phyloP scores from a whole-genome alignment of 2,797 vertebrate genomes.

The Bryconaethiops microstoma region DNA sequence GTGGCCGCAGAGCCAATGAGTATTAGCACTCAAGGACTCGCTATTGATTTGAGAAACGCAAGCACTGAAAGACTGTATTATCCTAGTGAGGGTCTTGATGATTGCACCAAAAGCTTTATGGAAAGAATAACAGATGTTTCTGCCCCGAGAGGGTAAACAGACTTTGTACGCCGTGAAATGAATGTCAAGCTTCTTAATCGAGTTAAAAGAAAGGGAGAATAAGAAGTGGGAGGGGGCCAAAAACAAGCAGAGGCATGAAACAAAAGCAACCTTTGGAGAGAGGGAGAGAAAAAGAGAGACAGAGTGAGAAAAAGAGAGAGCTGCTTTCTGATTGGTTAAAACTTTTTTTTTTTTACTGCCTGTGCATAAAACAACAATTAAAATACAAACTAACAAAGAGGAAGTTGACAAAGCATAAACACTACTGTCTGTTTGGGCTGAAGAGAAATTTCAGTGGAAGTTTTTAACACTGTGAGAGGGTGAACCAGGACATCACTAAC shows the following conservation, averaged over 20 bases:
- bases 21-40: constrained; percentile 33
- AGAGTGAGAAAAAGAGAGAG: too few relatives aligned
- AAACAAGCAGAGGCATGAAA: constrained; percentile 14
- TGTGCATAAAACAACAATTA: too few relatives aligned
- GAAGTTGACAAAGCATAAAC: too few relatives aligned
- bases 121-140: constrained; percentile 41
- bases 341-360: too few relatives aligned
- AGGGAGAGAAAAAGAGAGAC: too few relatives aligned
- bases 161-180: constrained; percentile 45
- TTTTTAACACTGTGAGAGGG: too few relatives aligned
- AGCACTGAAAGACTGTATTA: constrained; percentile 37
- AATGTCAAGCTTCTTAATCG: constrained; percentile 48
- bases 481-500: too few relatives aligned
- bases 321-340: too few relatives aligned
- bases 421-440: too few relatives aligned
- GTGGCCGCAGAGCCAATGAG: constrained; percentile 18
- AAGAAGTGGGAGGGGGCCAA: neutral
- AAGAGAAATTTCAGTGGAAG: too few relatives aligned
- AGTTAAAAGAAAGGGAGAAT: constrained; percentile 37
- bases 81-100: constrained; percentile 43
- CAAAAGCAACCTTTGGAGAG: neutral
- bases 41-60: constrained; percentile 44
- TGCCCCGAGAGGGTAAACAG: constrained; percentile 49
- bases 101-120: constrained; percentile 32
- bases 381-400: too few relatives aligned